Base-by-base conservation (phyloP, 1,140 invertebrate species). In the Dendroctonus valens region DNA sequence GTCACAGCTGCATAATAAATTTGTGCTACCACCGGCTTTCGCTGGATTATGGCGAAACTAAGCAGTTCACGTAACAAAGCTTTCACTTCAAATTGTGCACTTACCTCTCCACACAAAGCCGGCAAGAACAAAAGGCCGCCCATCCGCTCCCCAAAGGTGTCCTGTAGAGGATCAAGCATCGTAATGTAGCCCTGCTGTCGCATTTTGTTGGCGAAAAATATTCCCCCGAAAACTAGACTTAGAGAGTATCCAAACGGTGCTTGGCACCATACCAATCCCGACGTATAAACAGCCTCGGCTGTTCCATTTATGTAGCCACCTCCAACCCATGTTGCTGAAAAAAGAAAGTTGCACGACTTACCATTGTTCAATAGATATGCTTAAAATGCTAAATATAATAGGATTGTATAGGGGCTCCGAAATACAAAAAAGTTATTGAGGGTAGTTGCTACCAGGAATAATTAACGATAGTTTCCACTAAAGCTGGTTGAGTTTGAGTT, bases 271-370 rank as follows among this genome's bases (percentile, higher is more conserved):
- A 97, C 86, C 65, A 98, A 79, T 0, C 96, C 96, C 57, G 82
- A 86, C 11, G 90, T 94, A 81, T 96, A 98, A 69, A 98, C 93
- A 5, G 90, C 91, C 81, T 99, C 96, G 3, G 97, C 96, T 52
- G 97, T 98, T 67, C 97, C 97, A 79, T 98, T 99, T 76, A 99
- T 99, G 82, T 98, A 99, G 40, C 96, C 97, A 41, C 97, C 97
- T 61, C 97, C 97, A 11, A 99, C 96, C 97, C 97, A 98, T 14
- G 96, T 98, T 14, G 96, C 96, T 91, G 78, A 41, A 65, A 65
- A 12, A 49, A 49, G 37, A 39, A 40, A 11, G 11, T 39, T 39
- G 11, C 3, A 57, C 4, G 40, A 7, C 2, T 14, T 39, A 52
- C 7, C 54, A 50, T 7, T 51, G 5, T 54, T 8, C 8, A 42